Percentiles rank a stretch among this genome's conserved stretches.
phyloP scores from a whole-genome alignment of 2,888 invertebrate genomes.

The Metalampra italica region DNA sequence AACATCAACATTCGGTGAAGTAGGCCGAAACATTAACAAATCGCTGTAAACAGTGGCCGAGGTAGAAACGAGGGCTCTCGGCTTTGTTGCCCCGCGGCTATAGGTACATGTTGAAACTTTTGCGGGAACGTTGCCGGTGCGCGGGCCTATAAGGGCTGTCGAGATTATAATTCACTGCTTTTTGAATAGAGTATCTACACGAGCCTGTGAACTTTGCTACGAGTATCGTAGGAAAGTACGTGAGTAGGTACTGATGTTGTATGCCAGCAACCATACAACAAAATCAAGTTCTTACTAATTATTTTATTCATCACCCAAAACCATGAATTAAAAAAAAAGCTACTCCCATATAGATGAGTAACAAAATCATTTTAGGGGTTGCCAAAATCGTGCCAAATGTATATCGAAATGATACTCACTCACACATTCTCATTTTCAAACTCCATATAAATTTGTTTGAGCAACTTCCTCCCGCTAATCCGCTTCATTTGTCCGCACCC shows the following conservation, averaged over 20 bases:
- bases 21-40: not conserved
- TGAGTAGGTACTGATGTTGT: not conserved
- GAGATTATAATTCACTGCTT: constrained; percentile 3
- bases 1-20: not conserved
- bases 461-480: no score
- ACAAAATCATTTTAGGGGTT: no score
- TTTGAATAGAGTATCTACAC: not conserved
- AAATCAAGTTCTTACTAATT: not conserved
- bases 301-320: no score
- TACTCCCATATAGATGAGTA: no score
- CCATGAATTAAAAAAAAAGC: no score
- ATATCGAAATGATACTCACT: no score
- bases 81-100: constrained; percentile 24
- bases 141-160: constrained; percentile 2
- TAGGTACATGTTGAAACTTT: constrained; percentile 30
- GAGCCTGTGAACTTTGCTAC: not conserved
- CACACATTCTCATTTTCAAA: no score
- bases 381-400: no score
- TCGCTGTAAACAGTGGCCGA: not conserved
- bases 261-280: not conserved
- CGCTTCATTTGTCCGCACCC: no score
- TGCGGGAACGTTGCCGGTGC: constrained; percentile 13
- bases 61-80: not conserved
- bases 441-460: no score
- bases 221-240: not conserved